Evolutionary conservation across 2,113 vertebrate genomes (phyloP).

Genomic region (Blennius ocellaris): DNA sequence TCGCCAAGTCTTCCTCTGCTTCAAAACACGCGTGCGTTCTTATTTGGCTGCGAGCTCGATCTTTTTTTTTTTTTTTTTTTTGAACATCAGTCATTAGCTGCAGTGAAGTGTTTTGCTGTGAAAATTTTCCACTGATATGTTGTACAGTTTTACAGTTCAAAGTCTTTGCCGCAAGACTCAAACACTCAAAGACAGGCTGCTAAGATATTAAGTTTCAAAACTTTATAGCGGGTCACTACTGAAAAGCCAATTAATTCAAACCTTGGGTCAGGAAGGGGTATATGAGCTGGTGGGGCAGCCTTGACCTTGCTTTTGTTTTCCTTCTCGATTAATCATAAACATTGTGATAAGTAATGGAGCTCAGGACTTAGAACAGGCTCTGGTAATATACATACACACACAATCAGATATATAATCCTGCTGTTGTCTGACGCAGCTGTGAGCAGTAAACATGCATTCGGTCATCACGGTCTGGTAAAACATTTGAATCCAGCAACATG

Average conservation of each 20-base stretch:
- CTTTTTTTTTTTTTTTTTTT: not conserved
- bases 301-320: too few species aligned
- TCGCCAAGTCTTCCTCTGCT: not conserved
- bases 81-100: slow-evolving; percentile 7
- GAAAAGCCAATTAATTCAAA: not conserved
- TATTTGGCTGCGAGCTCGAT: slow-evolving; percentile 8
- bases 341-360: too few species aligned
- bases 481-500: too few species aligned
- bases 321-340: too few species aligned
- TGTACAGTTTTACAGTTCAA: not conserved
- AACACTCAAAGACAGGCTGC: not conserved
- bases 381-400: too few species aligned
- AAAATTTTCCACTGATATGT: slow-evolving; percentile 18
- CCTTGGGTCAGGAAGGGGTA: not conserved
- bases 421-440: too few species aligned
- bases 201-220: not conserved
- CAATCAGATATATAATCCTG: too few species aligned
- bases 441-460: too few species aligned
- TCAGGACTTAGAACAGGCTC: too few species aligned
- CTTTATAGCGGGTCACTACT: not conserved
- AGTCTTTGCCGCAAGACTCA: not conserved
- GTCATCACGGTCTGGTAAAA: too few species aligned
- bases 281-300: not conserved
- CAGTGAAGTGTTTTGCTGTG: not conserved
- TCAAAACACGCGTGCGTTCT: not conserved